Conservation (phyloP, 2,888 invertebrate genomes). For the Tridacna gigas region DNA sequence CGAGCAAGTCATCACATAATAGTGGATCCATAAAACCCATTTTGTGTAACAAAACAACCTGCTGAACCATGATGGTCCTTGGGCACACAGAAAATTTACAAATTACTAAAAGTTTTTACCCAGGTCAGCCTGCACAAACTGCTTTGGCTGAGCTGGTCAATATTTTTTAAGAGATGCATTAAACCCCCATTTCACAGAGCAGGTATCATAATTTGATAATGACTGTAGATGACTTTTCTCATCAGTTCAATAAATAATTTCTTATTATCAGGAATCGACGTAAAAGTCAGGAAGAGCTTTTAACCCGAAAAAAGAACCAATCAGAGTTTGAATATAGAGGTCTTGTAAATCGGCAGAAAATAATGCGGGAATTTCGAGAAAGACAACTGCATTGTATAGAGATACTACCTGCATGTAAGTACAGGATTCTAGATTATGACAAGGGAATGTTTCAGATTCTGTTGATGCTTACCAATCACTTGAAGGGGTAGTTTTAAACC, state of each 20-base stretch:
- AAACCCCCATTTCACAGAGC: no score
- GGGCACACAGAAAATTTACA: no score
- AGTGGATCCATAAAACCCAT: no score
- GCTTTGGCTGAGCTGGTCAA: no score
- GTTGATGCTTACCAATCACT: neutral
- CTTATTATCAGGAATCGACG: conserved; percentile 51
- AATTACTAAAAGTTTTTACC: no score
- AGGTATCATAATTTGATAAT: no score
- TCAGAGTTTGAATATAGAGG: conserved; percentile 79
- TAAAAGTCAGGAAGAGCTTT: conserved; percentile 68
- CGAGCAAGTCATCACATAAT: no score
- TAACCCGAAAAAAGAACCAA: conserved; percentile 71
- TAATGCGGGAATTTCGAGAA: conserved; percentile 81
- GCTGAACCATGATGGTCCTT: no score
- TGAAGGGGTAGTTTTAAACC: neutral
- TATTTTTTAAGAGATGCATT: no score
- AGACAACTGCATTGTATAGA: conserved; percentile 82
- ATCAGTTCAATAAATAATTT: neutral
- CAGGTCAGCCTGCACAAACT: no score
- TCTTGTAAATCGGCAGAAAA: conserved; percentile 75
- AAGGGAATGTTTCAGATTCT: neutral
- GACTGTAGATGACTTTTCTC: no score
- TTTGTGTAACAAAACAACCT: no score
- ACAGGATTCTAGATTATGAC: neutral
- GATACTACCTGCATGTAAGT: conserved; percentile 82